Conservation (phyloP, 1,140 invertebrate species). For the Eriocheir sinensis region DNA sequence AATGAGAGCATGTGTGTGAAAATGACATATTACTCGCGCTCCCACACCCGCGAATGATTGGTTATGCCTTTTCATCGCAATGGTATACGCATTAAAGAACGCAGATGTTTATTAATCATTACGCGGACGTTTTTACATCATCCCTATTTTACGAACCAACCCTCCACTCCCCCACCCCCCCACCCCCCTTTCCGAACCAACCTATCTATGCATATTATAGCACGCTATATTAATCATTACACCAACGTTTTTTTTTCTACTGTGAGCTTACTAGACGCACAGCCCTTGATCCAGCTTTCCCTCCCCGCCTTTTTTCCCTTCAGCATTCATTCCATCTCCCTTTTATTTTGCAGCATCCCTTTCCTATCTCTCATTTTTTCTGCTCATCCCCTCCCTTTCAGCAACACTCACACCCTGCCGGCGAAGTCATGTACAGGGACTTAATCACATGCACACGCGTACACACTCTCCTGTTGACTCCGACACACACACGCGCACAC, state of each 20-base stretch:
- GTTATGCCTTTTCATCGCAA: not conserved
- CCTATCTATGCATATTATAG: too few species aligned
- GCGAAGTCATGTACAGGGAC: not conserved
- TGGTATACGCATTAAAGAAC: not conserved
- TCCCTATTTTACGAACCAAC: too few species aligned
- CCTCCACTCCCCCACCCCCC: too few species aligned
- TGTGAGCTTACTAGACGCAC: too few species aligned
- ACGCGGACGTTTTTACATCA: too few species aligned
- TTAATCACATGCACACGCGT: not conserved
- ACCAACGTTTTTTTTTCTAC: too few species aligned
- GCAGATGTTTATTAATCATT: constrained; percentile 3
- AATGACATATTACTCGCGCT: constrained; percentile 24
- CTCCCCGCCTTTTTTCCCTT: too few species aligned
- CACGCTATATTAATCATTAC: too few species aligned
- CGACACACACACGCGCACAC: not conserved
- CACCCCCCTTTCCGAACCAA: too few species aligned
- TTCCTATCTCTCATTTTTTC: not conserved
- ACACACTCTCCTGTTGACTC: not conserved
- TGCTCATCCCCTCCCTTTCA: not conserved
- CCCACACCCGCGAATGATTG: not conserved
- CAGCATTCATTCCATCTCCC: not conserved
- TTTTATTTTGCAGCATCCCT: not conserved
- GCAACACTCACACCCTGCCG: too few species aligned
- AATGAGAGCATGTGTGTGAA: constrained; percentile 11
- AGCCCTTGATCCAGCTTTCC: too few species aligned